These are phyloP conservation scores for Aleiodes leptofemur DNA, from an alignment of 2,888 invertebrate genomes.

Conservation along the genomic window DNA sequence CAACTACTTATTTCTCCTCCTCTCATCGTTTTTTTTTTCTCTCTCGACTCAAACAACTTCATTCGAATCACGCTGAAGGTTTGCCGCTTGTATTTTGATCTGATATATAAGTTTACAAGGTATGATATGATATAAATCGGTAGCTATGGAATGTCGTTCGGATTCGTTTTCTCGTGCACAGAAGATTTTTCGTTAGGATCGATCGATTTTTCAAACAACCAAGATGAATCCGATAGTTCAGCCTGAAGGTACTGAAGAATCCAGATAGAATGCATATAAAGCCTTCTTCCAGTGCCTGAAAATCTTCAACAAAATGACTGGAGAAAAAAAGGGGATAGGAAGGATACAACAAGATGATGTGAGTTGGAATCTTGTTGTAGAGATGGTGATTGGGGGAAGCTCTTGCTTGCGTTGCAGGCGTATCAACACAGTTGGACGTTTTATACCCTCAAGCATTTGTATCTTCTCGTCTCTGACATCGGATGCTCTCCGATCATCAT, in stretches of 20 bases:
- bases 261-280: neutral
- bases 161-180: neutral
- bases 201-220: constrained; percentile 15
- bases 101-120: neutral
- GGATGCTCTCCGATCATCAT: constrained; percentile 38
- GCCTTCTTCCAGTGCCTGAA: neutral
- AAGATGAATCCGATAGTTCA: constrained; percentile 7
- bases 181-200: neutral
- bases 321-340: neutral
- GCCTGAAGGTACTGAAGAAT: neutral
- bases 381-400: constrained; percentile 39
- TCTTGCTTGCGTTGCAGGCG: constrained; percentile 49
- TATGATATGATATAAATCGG: constrained; percentile 17
- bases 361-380: neutral
- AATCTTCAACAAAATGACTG: neutral
- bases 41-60: constrained; percentile 16
- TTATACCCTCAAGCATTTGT: constrained; percentile 34
- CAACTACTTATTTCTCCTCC: neutral
- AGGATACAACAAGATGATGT: neutral
- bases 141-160: neutral
- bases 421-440: constrained; percentile 38
- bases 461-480: constrained; percentile 32
- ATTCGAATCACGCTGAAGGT: constrained; percentile 9
- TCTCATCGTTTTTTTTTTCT: constrained; percentile 2
- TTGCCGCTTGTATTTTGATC: constrained; percentile 11